Evolutionary conservation across 2,888 invertebrate species (phyloP).

Genomic region (Tipula lateralis): DNA sequence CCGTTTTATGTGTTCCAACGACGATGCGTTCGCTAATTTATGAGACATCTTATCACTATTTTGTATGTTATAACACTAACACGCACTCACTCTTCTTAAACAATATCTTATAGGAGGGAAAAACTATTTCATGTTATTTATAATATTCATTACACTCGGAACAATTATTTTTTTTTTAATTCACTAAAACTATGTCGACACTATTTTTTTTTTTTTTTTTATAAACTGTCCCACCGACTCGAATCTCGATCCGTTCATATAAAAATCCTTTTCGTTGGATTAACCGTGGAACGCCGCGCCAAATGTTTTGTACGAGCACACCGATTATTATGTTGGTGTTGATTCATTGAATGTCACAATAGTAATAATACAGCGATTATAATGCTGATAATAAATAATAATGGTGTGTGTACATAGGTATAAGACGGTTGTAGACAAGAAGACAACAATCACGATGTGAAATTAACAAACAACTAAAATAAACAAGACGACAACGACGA

Average conservation of each 20-base stretch:
- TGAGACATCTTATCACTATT: not conserved
- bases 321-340: not conserved
- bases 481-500: not conserved
- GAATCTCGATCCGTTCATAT: no score
- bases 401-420: not conserved
- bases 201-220: no score
- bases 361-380: not conserved
- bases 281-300: not conserved
- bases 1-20: conserved; percentile 78
- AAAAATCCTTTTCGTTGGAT: not conserved
- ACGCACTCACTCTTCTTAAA: not conserved
- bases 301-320: not conserved
- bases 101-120: not conserved
- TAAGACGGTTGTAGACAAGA: not conserved
- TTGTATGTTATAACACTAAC: no score
- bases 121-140: not conserved
- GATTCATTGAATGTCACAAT: conserved; percentile 6
- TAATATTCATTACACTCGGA: not conserved
- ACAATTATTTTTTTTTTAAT: not conserved
- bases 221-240: no score
- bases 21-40: conserved; percentile 41
- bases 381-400: conserved; percentile 4
- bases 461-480: conserved; percentile 7
- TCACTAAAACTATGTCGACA: not conserved
- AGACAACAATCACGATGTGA: not conserved